Base-by-base conservation (phyloP, 2,888 invertebrate genomes). In the Drosophila colorata region DNA sequence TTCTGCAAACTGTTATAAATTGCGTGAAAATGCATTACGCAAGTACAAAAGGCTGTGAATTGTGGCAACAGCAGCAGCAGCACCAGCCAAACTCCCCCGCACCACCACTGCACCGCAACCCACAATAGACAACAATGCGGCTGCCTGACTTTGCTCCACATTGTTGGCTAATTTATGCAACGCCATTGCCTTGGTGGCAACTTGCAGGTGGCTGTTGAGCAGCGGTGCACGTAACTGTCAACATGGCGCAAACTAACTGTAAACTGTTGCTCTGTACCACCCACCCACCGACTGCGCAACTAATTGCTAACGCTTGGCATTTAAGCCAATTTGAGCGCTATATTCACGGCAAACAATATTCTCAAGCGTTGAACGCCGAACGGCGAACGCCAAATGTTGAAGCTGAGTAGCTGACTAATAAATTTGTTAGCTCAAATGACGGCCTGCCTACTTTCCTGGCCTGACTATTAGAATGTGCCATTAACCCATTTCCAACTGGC, bases 21-120 rank as follows among this genome's bases (percentile, higher is more conserved):
- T 83, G 83, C 83, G 83, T 83, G 83, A 83, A 83, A 83, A 87
- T 87, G 83, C 87, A 83, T 83, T 83, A 83, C 83, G 83, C 83
- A 83, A 83, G 83, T 84, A 87, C 84, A 84, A 83, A 83, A 83
- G 83, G 79, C 87, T 82, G 81, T 80, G 81, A 82, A 82, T 83
- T 83, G 86, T 82, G 87, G 79, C 87, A 75, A 58, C 60, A 58
- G 20, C 57, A n/a, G n/a, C 44, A 16, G 23, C 52, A 43, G 13
- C 64, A 25, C 5, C 47, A 37, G 14, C 3, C 4, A 9, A 9
- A 8, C 37, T 9, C 37, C 16, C 16, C 48, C 51, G 28, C 41
- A 44, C 2, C 33, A 38, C 16, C 33, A 8, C n/a, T n/a, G 33
- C 43, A 11, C n/a, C 18, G 43, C 33, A 43, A n/a, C 4, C 14